Base-by-base conservation (phyloP, 2,888 invertebrate species). In the Sesia apiformis region DNA sequence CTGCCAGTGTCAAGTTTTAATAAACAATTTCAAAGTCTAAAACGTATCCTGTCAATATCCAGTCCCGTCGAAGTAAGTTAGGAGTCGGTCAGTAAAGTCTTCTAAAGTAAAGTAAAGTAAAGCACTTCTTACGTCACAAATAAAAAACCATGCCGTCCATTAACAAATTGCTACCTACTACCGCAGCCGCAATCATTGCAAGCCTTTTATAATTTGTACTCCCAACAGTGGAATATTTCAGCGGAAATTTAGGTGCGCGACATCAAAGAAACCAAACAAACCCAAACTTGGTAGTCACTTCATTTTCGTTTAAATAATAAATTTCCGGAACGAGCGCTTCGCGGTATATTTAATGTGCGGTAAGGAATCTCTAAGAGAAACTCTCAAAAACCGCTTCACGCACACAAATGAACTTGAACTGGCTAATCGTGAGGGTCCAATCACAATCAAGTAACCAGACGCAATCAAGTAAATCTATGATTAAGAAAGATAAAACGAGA, bases 231-330 rank as follows among this genome's bases (percentile, higher is more conserved):
- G 55, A 55, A 57, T 55, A 56, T 57, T 59, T 50, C 53, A 42
- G 42, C 39, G 39, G 39, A 50, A 39, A 50, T 50, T 50, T 39
- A 4, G 50, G 39, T 38, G 39, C 49, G 51, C 8, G 51, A 65
- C 63, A 53, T 65, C 66, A 67, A 67, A 67, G 63, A 53, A 38
- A 56, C 51, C 55, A 58, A 60, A 58, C 55, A 55, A 60, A 57
- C 50, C 50, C 38, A 50, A 6, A 50, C 61, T 60, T 53, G 46
- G 57, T 51, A 38, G 54, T 49, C 60, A 59, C 61, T 65, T 63
- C 62, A 60, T 65, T 65, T 66, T 60, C 58, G 58, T 58, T 62
- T 63, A 63, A 65, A 66, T 66, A 66, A 63, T 66, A 61, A 60
- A 64, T 65, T 60, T 57, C 58, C 57, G 55, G 51, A 42, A 50